phyloP scores from a whole-genome alignment of 2,797 vertebrate genomes.

The Morelia viridis region DNA sequence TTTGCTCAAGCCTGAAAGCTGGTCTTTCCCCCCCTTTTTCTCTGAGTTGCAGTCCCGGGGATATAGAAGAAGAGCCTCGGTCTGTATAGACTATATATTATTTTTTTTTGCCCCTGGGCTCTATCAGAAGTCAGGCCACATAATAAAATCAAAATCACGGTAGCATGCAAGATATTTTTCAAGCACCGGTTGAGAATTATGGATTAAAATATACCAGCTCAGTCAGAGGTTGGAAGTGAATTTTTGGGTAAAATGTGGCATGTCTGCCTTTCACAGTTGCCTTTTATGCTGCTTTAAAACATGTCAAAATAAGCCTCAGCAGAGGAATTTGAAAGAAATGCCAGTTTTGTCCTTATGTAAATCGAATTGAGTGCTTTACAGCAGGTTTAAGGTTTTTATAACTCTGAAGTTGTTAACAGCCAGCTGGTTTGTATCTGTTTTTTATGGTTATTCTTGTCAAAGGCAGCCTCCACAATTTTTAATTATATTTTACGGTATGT shows the following conservation, averaged over 20 bases:
- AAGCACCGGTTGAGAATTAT: slow-evolving; percentile 62
- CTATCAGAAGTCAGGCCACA: slow-evolving; percentile 65
- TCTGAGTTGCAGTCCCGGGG: slow-evolving; percentile 17
- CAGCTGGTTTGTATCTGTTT: slow-evolving; percentile 86
- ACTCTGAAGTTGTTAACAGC: slow-evolving; percentile 85
- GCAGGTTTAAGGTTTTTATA: slow-evolving; percentile 87
- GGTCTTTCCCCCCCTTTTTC: slow-evolving; percentile 3
- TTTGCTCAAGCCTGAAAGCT: slow-evolving; percentile 51
- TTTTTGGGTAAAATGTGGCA: slow-evolving; percentile 78
- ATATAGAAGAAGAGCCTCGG: slow-evolving; percentile 54
- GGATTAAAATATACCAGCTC: slow-evolving; percentile 71
- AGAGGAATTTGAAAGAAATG: slow-evolving; percentile 79
- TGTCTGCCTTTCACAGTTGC: slow-evolving; percentile 77
- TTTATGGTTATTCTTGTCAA: slow-evolving; percentile 86
- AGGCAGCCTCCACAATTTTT: slow-evolving; percentile 85
- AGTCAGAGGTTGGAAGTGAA: slow-evolving; percentile 72
- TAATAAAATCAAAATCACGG: slow-evolving; percentile 62
- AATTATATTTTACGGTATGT: slow-evolving; percentile 86
- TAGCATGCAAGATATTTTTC: slow-evolving; percentile 68
- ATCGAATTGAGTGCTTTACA: slow-evolving; percentile 83
- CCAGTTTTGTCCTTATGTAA: slow-evolving; percentile 83
- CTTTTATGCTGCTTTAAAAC: slow-evolving; percentile 82
- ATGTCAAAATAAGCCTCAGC: slow-evolving; percentile 82
- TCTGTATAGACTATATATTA: slow-evolving; percentile 38
- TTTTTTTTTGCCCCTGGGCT: slow-evolving; percentile 53